Base-by-base conservation (phyloP, 2,888 invertebrate genomes). In the Brachylomia viminalis region DNA sequence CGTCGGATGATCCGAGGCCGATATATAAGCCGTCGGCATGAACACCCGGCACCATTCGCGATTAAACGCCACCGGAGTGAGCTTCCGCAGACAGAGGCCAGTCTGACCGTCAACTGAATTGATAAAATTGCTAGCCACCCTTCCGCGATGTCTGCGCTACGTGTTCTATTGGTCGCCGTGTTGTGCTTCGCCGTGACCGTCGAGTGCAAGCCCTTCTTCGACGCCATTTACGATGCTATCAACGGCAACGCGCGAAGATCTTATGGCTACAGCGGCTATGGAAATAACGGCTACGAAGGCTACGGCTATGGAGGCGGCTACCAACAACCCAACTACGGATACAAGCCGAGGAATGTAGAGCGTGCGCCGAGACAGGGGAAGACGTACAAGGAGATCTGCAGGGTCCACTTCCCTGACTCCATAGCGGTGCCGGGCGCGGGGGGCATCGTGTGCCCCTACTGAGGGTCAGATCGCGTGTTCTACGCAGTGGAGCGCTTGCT, bases 361-460 rank as follows among this genome's bases (percentile, higher is more conserved):
- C 86, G 89, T 70, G 88, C 92, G 20, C 87, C 92, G 82, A 89
- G 94, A 89, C 88, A 97, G 94, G 94, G 92, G 54, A 97, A 97
- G 87, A 96, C 97, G 2, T 98, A 97, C 93, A 97, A 97, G 90
- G 97, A 97, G 70, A 97, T 98, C 83, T 98, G 98, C 90, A 96
- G 97, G 75, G 97, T 98, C 13, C 97, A 98, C 84, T 97, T 94
- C 97, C 98, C 87, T 94, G 97, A 92, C 89, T 97, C 97, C 0
- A 88, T 90, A 47, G 93, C 93, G 6, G 87, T 91, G 58, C 98
- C 87, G 94, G 97, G 93, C 81, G 97, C 97, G 0, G 97, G 97
- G 0, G 97, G 97, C 64, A 97, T 97, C 47, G 95, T 97, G 80
- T 98, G 98, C 92, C 97, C 97, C 75, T 97, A 97, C 95, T 97